Conservation (phyloP, 2,888 invertebrate genomes). For the Pinctada fucata region DNA sequence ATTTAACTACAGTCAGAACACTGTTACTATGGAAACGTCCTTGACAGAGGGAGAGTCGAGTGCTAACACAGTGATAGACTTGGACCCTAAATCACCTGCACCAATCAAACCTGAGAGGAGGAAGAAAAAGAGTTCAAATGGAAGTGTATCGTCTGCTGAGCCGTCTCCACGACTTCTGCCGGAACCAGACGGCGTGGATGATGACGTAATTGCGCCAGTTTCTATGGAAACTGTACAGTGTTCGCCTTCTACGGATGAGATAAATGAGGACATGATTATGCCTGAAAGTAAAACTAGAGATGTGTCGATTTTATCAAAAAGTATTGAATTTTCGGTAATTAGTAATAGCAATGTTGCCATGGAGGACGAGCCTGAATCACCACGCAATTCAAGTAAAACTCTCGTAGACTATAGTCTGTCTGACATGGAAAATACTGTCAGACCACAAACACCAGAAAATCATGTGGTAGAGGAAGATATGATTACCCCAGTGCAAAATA, state of each 20-base stretch:
- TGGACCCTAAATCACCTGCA: constrained; percentile 44
- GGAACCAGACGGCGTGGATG: constrained; percentile 18
- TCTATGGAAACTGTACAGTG: constrained; percentile 7
- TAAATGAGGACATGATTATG: constrained; percentile 46
- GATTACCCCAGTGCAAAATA: constrained; percentile 51
- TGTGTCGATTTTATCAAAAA: constrained; percentile 25
- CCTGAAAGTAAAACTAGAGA: constrained; percentile 37
- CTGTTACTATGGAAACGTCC: constrained; percentile 17
- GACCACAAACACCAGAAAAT: constrained; percentile 45
- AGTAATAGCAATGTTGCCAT: not conserved
- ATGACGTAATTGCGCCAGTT: constrained; percentile 18
- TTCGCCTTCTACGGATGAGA: constrained; percentile 27
- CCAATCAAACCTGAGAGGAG: constrained; percentile 65
- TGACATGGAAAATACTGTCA: constrained; percentile 48
- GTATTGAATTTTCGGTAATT: constrained; percentile 30
- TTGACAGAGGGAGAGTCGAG: constrained; percentile 3
- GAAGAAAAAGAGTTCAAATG: constrained; percentile 54
- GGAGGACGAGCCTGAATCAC: constrained; percentile 25
- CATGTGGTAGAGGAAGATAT: constrained; percentile 53
- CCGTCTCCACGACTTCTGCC: constrained; percentile 11
- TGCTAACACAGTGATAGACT: constrained; percentile 18
- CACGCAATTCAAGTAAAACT: constrained; percentile 35
- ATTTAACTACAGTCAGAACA: constrained; percentile 23
- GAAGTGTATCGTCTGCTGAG: constrained; percentile 20
- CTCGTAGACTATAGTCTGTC: constrained; percentile 43